phyloP scores from a whole-genome alignment of 2,888 invertebrate genomes.

The Cantharis flavilabris region DNA sequence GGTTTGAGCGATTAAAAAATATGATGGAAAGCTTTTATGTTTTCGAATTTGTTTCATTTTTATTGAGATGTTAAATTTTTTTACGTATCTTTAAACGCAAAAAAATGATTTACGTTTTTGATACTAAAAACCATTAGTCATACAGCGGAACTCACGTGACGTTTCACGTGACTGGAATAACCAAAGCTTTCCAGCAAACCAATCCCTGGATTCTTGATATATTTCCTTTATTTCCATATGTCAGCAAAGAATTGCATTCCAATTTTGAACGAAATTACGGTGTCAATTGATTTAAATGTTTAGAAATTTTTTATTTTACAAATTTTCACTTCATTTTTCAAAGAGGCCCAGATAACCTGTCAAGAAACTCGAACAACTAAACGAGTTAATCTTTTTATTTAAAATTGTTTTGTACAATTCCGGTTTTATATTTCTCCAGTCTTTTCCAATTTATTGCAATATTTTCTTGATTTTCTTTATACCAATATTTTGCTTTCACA shows the following conservation, averaged over 20 bases:
- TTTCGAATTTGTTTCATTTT: neutral
- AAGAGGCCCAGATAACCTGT: neutral
- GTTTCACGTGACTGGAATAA: constrained; percentile 31
- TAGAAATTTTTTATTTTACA: constrained; percentile 4
- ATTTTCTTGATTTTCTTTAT: neutral
- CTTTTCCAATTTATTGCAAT: neutral
- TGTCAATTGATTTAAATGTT: constrained; percentile 28
- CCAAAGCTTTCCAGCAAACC: constrained; percentile 20
- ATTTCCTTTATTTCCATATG: constrained; percentile 36
- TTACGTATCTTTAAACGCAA: constrained; percentile 2
- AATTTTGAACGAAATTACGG: constrained; percentile 31
- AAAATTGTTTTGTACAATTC: neutral
- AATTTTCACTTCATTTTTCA: neutral
- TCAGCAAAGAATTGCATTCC: constrained; percentile 30
- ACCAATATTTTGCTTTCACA: too few species aligned
- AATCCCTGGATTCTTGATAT: constrained; percentile 28
- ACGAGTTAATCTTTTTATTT: neutral
- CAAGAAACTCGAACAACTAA: neutral
- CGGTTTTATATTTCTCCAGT: neutral
- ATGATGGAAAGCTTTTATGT: neutral
- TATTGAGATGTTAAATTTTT: neutral
- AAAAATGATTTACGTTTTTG: constrained; percentile 29
- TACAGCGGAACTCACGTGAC: constrained; percentile 31
- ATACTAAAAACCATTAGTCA: constrained; percentile 34
- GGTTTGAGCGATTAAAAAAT: neutral